A percentile compares a stretch with the other conserved stretches of the same genome.
Evolutionary conservation across 2,888 invertebrate genomes (phyloP).

Genomic region (Scaptomyza cyrtandrae): DNA sequence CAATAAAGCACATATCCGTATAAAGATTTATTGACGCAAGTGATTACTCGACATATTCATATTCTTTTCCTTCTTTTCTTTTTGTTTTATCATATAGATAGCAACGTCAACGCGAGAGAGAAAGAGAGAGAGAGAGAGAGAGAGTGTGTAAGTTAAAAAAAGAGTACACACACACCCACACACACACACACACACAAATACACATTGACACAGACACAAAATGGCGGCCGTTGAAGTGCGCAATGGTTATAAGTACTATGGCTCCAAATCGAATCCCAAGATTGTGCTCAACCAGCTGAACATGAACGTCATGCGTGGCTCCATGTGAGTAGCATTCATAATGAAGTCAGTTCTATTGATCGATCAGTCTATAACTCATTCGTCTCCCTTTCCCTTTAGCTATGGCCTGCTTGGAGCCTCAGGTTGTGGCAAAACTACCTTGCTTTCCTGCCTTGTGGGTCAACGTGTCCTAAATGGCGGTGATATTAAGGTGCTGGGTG

Average conservation of each 20-base stretch:
- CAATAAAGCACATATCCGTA: constrained; percentile 78
- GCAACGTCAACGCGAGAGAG: constrained; percentile 29
- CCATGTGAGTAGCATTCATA: constrained; percentile 88
- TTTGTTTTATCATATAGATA: constrained; percentile 30
- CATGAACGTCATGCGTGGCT: constrained; percentile 90
- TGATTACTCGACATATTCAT: constrained; percentile 48
- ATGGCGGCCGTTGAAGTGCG: constrained; percentile 88
- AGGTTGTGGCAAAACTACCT: constrained; percentile 95
- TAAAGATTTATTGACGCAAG: constrained; percentile 74
- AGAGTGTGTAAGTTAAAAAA: constrained; percentile 4
- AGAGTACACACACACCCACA: neutral
- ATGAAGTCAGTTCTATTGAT: constrained; percentile 21
- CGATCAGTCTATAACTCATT: constrained; percentile 17
- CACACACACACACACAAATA: constrained; percentile 5
- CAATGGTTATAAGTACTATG: constrained; percentile 89
- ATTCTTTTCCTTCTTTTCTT: constrained; percentile 43
- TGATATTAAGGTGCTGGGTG: constrained; percentile 90
- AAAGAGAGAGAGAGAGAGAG: constrained; percentile 2
- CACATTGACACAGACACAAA: constrained; percentile 30
- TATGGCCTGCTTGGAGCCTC: constrained; percentile 95
- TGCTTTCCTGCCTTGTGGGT: constrained; percentile 93
- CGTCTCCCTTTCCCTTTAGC: constrained; percentile 83
- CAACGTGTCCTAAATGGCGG: constrained; percentile 90
- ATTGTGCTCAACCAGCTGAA: constrained; percentile 89
- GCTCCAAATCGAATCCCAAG: constrained; percentile 85